Evolutionary conservation across 2,113 vertebrate genomes (phyloP), one percentile per base, ranked within the genome.

Genomic region (Egretta garzetta): DNA sequence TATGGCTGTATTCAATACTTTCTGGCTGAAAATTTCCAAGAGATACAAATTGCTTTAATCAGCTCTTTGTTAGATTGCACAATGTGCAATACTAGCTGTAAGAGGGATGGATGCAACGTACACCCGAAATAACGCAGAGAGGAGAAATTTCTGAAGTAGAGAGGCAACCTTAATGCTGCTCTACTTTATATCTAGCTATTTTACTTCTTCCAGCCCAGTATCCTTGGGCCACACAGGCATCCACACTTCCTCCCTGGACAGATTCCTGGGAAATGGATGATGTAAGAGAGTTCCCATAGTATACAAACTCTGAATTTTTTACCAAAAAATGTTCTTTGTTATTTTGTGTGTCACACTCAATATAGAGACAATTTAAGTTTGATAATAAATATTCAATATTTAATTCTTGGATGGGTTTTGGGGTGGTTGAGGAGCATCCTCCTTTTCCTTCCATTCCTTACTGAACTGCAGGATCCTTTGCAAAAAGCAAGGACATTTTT

Each of bases 51-150:
- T 13, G 33, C 20, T 58, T 56, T 53, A 28, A 21, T 47, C 17
- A 52, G 35, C 27, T 35, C 21, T 68, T 50, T 27, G 24, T 39
- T 39, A 50, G 71, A 12, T 20, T 28, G 27, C 37, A 13, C 53
- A 33, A 4, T 28, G 18, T 33, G 22, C 50, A 30, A 0, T 2
- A 19, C 13, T 1, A 2, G 50, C 50, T 62, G 10, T 10, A 8
- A 47, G 77, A 55, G 11, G 19, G 23, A 19, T 22, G 45, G 82
- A 37, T 22, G 52, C 27, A 33, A 8, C 1, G 19, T 9, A 14
- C 0, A 0, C 3, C 4, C 2, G 5, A 16, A 14, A 10, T 0
- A 10, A 59, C 3, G 12, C 33, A 16, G 49, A 59, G 28, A 47
- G 35, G 37, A 55, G 59, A 49, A 19, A 56, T 9, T 27, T 92